Evolutionary conservation across 2,888 invertebrate species (phyloP).

Genomic region (Ganaspis brasiliensis): DNA sequence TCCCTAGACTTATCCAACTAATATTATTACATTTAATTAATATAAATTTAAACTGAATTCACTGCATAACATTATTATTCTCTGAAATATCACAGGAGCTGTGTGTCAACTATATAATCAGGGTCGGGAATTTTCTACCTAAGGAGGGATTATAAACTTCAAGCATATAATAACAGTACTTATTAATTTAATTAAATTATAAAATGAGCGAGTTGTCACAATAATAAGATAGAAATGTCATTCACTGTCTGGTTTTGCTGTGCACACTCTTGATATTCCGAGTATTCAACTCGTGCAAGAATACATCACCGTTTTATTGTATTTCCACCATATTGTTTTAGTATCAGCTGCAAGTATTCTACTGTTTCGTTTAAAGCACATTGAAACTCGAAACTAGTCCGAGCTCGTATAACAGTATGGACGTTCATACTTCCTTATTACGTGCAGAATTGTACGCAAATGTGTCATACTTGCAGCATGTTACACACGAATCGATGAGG

Average conservation of each 20-base stretch:
- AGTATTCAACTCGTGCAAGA: conserved; percentile 17
- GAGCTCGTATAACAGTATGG: conserved; percentile 1
- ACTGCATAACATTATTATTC: no score
- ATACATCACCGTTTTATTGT: neutral
- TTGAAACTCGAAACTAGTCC: neutral
- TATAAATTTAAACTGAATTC: no score
- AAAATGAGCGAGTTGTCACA: neutral
- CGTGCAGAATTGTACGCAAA: neutral
- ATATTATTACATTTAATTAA: no score
- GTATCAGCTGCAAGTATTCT: conserved; percentile 12
- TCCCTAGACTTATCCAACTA: no score
- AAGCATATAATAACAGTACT: neutral
- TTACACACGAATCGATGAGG: neutral
- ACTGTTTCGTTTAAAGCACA: neutral
- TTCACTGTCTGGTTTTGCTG: neutral
- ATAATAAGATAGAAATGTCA: conserved; percentile 8
- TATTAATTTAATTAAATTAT: conserved; percentile 7
- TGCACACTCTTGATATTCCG: neutral
- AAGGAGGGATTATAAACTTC: neutral
- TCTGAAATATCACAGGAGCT: neutral
- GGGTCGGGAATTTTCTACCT: neutral
- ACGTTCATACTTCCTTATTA: neutral
- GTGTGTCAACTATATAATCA: neutral
- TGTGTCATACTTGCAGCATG: neutral
- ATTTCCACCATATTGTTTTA: conserved; percentile 17